Evolutionary conservation across 2,113 vertebrate genomes (phyloP).

Genomic region (Alosa alosa): DNA sequence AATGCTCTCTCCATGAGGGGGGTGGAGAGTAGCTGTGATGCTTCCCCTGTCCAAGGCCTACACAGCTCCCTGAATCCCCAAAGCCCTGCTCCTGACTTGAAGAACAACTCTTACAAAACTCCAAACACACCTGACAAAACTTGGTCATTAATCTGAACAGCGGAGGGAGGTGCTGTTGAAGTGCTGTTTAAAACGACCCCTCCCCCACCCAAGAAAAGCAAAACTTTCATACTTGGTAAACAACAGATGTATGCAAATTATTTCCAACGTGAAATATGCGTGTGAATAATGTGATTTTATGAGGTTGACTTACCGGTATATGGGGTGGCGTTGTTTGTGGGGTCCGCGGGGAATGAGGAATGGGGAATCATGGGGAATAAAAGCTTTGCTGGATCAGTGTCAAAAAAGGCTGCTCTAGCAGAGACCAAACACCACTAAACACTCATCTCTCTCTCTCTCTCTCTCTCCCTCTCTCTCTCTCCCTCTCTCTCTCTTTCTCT

Average conservation of each 20-base stretch:
- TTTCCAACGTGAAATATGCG: slow-evolving; percentile 32
- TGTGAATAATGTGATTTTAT: slow-evolving; percentile 62
- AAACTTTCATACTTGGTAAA: background rate
- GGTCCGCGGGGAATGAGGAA: slow-evolving; percentile 64
- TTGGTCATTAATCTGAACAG: background rate
- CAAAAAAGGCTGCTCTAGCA: slow-evolving; percentile 81
- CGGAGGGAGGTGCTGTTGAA: background rate
- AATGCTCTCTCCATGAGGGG: too few species aligned
- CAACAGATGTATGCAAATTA: background rate
- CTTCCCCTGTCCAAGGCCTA: too few species aligned
- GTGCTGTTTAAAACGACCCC: background rate
- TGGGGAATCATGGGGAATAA: slow-evolving; percentile 75
- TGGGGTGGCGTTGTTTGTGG: slow-evolving; percentile 49
- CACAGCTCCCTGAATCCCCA: too few species aligned
- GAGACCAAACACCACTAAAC: slow-evolving; percentile 74
- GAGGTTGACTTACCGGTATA: slow-evolving; percentile 31
- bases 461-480: background rate
- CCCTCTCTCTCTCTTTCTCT: background rate
- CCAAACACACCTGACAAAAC: too few species aligned
- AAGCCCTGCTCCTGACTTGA: background rate
- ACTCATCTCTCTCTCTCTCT: slow-evolving; percentile 29
- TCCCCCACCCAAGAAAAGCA: too few species aligned
- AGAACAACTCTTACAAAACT: too few species aligned
- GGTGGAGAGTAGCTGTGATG: too few species aligned
- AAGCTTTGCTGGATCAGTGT: slow-evolving; percentile 88